These are phyloP conservation scores for Hucho hucho DNA, from an alignment of 2,113 vertebrate species.

Conservation along the genomic window DNA sequence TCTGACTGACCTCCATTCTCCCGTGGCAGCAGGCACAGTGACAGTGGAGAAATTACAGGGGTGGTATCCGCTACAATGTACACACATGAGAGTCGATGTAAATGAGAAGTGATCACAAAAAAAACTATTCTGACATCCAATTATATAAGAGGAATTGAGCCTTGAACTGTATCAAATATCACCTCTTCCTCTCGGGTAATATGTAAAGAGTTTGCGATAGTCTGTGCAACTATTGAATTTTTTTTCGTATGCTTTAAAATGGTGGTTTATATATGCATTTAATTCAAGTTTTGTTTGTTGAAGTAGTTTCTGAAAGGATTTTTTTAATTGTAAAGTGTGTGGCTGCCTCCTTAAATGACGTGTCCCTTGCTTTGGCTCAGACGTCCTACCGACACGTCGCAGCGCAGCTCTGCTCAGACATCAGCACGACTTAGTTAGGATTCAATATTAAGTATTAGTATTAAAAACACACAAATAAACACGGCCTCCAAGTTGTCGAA, in stretches of 20 bases:
- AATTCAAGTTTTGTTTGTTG: no score
- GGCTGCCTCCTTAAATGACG: conserved; percentile 6
- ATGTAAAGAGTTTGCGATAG: background rate
- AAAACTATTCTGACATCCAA: conserved; percentile 20
- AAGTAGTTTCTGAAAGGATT: background rate
- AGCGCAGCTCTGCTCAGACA: no score
- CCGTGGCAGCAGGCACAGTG: background rate
- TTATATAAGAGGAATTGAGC: background rate
- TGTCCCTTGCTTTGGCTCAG: conserved; percentile 16
- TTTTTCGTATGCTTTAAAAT: no score
- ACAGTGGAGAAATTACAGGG: background rate
- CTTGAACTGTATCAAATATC: background rate
- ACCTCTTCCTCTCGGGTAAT: no score
- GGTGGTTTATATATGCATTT: background rate
- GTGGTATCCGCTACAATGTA: conserved; percentile 28
- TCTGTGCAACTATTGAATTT: background rate
- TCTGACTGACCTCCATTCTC: conserved; percentile 70
- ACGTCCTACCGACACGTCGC: background rate
- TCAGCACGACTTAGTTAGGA: background rate
- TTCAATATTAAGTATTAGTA: no score
- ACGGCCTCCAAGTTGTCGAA: conserved; percentile 78
- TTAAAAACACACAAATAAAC: background rate
- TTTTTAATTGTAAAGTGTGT: background rate
- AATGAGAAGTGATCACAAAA: conserved; percentile 28
- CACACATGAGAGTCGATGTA: conserved; percentile 52